A percentile compares a stretch with the other conserved stretches of the same genome.
phyloP scores from a whole-genome alignment of 2,888 invertebrate genomes.

The Folsomia manolachei region DNA sequence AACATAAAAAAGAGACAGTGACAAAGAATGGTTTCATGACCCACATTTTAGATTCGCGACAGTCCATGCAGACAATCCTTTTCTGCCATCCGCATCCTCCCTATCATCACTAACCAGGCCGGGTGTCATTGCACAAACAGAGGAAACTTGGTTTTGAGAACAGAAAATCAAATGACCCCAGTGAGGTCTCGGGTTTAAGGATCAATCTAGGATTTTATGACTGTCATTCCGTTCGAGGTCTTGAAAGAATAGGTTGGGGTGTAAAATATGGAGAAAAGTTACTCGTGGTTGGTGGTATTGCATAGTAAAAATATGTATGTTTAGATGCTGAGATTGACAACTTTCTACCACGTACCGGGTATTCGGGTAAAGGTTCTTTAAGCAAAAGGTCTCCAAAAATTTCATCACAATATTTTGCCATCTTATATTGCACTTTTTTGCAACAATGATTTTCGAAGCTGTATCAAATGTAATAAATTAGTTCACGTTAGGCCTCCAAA shows the following conservation, averaged over 20 bases:
- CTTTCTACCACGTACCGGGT: slow-evolving; percentile 65
- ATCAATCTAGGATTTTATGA: not conserved
- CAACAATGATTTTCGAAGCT: slow-evolving; percentile 99
- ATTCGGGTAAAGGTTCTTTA: slow-evolving; percentile 81
- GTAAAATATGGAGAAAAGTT: not conserved
- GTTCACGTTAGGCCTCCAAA: too few species aligned
- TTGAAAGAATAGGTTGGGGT: not conserved
- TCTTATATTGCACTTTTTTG: slow-evolving; percentile 92
- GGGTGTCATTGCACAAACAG: not conserved
- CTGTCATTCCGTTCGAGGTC: not conserved
- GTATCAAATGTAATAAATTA: too few species aligned
- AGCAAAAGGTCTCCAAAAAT: slow-evolving; percentile 88
- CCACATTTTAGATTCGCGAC: too few species aligned
- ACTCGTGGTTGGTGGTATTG: too few species aligned
- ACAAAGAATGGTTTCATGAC: too few species aligned
- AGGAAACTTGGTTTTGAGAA: not conserved
- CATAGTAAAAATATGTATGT: too few species aligned
- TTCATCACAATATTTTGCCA: slow-evolving; percentile 99
- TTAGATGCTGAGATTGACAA: too few species aligned
- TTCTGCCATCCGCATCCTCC: too few species aligned
- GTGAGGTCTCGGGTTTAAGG: not conserved
- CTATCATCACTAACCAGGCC: not conserved
- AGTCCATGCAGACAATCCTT: not conserved
- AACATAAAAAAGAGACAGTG: too few species aligned
- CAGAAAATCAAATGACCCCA: not conserved